These are phyloP conservation scores for Muscina levida DNA, from an alignment of 2,888 invertebrate species.

Conservation along the genomic window DNA sequence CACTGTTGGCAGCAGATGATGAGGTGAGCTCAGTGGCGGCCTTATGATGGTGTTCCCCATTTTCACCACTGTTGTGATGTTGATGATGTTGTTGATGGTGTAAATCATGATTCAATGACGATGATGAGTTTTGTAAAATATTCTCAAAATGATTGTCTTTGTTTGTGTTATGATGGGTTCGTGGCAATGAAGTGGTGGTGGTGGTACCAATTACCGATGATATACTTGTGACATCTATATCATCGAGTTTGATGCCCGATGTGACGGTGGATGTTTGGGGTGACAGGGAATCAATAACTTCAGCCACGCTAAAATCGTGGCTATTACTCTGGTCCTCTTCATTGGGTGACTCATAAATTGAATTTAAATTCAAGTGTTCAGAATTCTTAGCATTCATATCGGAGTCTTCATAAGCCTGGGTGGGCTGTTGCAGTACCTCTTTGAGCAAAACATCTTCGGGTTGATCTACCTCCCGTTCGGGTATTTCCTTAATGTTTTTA, in stretches of 20 bases:
- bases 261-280: conserved; percentile 50
- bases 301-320: conserved; percentile 53
- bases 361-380: conserved; percentile 47
- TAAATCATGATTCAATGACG: conserved; percentile 25
- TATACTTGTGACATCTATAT: conserved; percentile 52
- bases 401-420: conserved; percentile 31
- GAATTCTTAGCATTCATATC: conserved; percentile 9
- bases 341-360: conserved; percentile 43
- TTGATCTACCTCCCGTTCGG: conserved; percentile 70
- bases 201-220: conserved; percentile 37
- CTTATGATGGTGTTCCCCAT: conserved; percentile 17
- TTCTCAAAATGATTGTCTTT: conserved; percentile 46
- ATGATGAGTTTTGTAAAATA: conserved; percentile 37
- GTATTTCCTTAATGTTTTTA: conserved; percentile 77
- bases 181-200: conserved; percentile 51
- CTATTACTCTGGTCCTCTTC: conserved; percentile 27
- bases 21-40: conserved; percentile 54
- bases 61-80: conserved; percentile 47
- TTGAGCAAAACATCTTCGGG: conserved; percentile 69
- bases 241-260: conserved; percentile 52
- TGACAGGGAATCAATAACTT: conserved; percentile 24
- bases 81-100: conserved; percentile 55
- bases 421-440: conserved; percentile 62
- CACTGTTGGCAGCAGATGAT: too few relatives aligned
- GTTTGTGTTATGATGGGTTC: conserved; percentile 55